Evolutionary conservation across 2,888 invertebrate species (phyloP), one percentile per base, ranked within the genome.

Genomic region (Agrilus cyanescens): DNA sequence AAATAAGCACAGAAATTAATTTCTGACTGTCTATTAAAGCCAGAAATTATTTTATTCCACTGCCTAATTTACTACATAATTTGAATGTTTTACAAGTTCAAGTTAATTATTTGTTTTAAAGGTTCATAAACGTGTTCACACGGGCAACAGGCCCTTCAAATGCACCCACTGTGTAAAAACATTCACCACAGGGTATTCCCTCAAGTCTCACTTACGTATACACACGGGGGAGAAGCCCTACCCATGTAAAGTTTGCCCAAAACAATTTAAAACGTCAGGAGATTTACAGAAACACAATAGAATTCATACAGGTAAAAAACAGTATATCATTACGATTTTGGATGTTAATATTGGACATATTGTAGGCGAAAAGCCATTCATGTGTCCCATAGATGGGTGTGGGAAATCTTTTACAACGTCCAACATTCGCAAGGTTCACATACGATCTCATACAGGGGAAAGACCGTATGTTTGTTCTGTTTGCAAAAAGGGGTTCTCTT

Each of bases 401-500:
- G 73, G 72, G 25, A 68, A 75, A 49, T 75, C 78, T 1, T 81
- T 81, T 57, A 79, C 80, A 1, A 81, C 80, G 1, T 78, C 78
- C 15, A 80, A 81, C 57, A 80, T 80, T 41, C 67, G 78, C 18
- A 80, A 80, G 65, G 72, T 75, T 37, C 81, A 81, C 55, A 72
- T 79, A 32, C 64, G 81, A 35, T 79, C 78, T 1, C 80, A 81
- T 57, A 80, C 80, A 1, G 80, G 80, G 1, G 78, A 80, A 60
- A 62, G 78, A 14, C 80, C 80, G 0, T 81, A 78, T 55, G 67
- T 70, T 25, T 81, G 81, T 54, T 67, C 67, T 7, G 69, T 68
- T 43, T 81, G 80, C 60, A 72, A 71, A 2, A 72, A 78, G 58
- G 73, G 76, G 1, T 81, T 81, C 63, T 75, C 80, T 3, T 78